Evolutionary conservation across 64 coral and sea anemone genomes (phyloP).

Genomic region (Hydrozoanthus tunicans): DNA sequence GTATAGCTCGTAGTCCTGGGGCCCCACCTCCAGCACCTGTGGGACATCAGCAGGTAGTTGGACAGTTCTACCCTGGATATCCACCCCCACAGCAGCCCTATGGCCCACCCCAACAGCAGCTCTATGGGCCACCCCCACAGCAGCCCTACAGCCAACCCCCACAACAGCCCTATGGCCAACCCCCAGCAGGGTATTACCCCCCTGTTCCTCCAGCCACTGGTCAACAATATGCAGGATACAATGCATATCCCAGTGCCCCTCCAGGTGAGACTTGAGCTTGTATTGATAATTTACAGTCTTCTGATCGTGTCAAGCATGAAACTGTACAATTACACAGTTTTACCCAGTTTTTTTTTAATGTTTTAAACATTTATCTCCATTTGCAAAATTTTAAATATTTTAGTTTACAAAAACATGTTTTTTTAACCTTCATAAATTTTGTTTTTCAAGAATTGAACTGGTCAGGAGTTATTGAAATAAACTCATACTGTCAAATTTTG

Average conservation of each 20-base stretch:
- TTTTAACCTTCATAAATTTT: too few species aligned
- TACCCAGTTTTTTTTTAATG: neutral
- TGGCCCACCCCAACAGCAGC: constrained; percentile 54
- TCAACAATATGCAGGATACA: constrained; percentile 25
- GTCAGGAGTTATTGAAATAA: neutral
- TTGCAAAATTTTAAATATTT: neutral
- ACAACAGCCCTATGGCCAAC: constrained; percentile 32
- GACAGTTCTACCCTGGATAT: constrained; percentile 65
- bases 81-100: constrained; percentile 57
- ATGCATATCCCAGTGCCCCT: constrained; percentile 26
- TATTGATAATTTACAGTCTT: neutral
- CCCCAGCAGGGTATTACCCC: constrained; percentile 60
- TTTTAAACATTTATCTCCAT: neutral
- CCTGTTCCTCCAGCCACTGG: constrained; percentile 49
- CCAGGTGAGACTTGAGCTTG: neutral
- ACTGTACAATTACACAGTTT: too few species aligned
- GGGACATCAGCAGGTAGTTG: constrained; percentile 55
- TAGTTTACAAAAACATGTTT: too few species aligned
- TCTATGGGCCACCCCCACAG: constrained; percentile 33
- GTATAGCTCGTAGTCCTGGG: constrained; percentile 70
- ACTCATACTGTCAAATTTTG: neutral
- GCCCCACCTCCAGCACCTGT: constrained; percentile 52
- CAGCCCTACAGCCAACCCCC: constrained; percentile 63
- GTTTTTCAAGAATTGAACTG: neutral
- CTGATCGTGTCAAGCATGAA: neutral